phyloP scores from a whole-genome alignment of 2,888 invertebrate species.

The Microdon myrmicae region DNA sequence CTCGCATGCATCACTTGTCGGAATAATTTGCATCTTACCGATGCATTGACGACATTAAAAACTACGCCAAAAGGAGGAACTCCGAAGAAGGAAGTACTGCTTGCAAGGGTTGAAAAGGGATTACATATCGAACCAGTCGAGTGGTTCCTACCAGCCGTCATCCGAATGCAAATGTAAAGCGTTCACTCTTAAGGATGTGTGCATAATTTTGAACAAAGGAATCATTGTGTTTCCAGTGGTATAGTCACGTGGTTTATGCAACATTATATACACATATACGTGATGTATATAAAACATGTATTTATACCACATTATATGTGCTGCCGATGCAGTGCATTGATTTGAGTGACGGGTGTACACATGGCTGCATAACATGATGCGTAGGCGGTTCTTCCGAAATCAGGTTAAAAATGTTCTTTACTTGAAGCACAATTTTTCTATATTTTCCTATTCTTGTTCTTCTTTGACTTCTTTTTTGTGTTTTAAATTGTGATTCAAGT shows the following conservation, averaged over 20 bases:
- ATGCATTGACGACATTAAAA: constrained; percentile 2
- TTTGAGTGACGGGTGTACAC: constrained; percentile 4
- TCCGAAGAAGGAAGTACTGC: constrained; percentile 1
- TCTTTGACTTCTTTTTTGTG: no score
- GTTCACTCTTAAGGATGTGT: not conserved
- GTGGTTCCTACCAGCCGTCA: constrained; percentile 21
- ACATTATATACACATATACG: no score
- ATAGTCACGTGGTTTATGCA: not conserved
- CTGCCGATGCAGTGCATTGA: constrained; percentile 15
- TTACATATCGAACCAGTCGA: not conserved
- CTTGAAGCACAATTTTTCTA: constrained; percentile 3
- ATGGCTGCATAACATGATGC: constrained; percentile 6
- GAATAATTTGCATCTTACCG: constrained; percentile 11
- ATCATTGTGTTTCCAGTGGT: not conserved
- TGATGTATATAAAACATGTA: no score
- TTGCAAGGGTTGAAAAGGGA: constrained; percentile 8
- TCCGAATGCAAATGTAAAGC: constrained; percentile 4
- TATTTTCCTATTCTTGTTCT: no score
- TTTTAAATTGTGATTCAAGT: no score
- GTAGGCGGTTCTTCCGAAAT: constrained; percentile 10
- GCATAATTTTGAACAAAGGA: not conserved
- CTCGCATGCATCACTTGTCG: constrained; percentile 21
- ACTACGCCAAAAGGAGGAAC: not conserved
- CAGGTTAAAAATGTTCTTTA: constrained; percentile 30
- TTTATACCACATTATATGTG: no score